Evolutionary conservation across 2,888 invertebrate species (phyloP).

Genomic region (Platycnemis pennipes): DNA sequence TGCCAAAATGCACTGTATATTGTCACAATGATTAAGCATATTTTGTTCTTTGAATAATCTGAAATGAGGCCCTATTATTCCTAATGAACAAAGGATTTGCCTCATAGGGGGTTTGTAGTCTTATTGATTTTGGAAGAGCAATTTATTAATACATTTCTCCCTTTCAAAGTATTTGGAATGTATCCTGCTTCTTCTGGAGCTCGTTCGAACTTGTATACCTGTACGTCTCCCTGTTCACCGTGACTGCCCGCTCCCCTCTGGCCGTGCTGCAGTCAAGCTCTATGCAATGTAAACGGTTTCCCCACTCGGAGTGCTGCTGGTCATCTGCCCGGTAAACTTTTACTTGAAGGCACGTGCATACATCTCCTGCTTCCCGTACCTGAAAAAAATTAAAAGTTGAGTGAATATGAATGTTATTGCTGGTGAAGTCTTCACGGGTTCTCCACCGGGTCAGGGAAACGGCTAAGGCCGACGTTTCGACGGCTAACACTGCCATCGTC

Average conservation of each 20-base stretch:
- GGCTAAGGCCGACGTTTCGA: too few species aligned
- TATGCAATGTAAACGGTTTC: constrained; percentile 80
- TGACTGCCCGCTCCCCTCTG: constrained; percentile 78
- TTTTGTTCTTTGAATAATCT: constrained; percentile 10
- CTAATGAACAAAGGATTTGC: constrained; percentile 7
- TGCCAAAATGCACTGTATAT: background rate
- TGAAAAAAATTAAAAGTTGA: constrained; percentile 72
- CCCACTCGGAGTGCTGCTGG: constrained; percentile 81
- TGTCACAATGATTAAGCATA: background rate
- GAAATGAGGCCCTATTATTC: constrained; percentile 1
- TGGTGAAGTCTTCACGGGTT: too few species aligned
- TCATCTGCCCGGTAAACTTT: constrained; percentile 81
- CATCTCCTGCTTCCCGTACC: constrained; percentile 79
- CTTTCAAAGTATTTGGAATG: constrained; percentile 8
- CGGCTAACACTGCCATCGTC: too few species aligned
- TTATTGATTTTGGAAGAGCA: constrained; percentile 34
- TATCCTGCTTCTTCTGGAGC: constrained; percentile 40
- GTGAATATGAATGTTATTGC: too few species aligned
- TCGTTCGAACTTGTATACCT: constrained; percentile 74
- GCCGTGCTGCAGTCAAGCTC: constrained; percentile 80
- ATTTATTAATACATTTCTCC: background rate
- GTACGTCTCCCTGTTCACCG: constrained; percentile 80
- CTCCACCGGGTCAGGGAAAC: too few species aligned
- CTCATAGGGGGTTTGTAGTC: background rate
- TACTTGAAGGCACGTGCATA: constrained; percentile 80